Evolutionary conservation across 1,140 invertebrate genomes (phyloP).

Genomic region (Drosophila pandora): DNA sequence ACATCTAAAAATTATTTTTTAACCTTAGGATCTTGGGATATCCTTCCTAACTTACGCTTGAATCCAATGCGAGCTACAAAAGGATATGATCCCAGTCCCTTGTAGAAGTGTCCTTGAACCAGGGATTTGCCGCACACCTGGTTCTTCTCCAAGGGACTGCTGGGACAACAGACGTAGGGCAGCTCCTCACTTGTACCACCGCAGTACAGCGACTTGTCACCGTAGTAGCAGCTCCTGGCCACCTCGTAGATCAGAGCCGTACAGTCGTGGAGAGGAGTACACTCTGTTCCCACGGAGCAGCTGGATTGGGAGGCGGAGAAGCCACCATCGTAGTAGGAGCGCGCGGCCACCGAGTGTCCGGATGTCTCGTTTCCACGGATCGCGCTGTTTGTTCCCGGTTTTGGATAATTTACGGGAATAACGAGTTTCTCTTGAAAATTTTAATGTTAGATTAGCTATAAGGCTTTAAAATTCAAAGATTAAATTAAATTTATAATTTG

Average conservation of each 20-base stretch:
- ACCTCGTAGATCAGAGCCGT: conserved; percentile 78
- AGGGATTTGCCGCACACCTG: conserved; percentile 86
- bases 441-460: not conserved
- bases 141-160: conserved; percentile 78
- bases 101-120: conserved; percentile 87
- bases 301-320: conserved; percentile 30
- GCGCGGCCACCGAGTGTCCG: conserved; percentile 54
- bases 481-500: not conserved
- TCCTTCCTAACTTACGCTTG: conserved; percentile 84
- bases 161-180: conserved; percentile 82
- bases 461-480: no score
- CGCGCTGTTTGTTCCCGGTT: conserved; percentile 2
- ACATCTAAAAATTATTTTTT: conserved; percentile 83
- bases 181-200: conserved; percentile 73
- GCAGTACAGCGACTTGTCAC: conserved; percentile 81
- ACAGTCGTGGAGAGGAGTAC: conserved; percentile 79
- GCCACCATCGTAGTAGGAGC: conserved; percentile 54
- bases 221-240: conserved; percentile 79
- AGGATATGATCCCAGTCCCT: conserved; percentile 87
- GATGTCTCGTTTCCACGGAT: conserved; percentile 15
- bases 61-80: conserved; percentile 88
- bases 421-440: conserved; percentile 56
- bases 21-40: no score
- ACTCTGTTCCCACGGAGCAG: conserved; percentile 77
- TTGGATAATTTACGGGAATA: conserved; percentile 32